These are phyloP conservation scores for Thaleichthys pacificus DNA, from an alignment of 2,797 vertebrate genomes.

Conservation along the genomic window DNA sequence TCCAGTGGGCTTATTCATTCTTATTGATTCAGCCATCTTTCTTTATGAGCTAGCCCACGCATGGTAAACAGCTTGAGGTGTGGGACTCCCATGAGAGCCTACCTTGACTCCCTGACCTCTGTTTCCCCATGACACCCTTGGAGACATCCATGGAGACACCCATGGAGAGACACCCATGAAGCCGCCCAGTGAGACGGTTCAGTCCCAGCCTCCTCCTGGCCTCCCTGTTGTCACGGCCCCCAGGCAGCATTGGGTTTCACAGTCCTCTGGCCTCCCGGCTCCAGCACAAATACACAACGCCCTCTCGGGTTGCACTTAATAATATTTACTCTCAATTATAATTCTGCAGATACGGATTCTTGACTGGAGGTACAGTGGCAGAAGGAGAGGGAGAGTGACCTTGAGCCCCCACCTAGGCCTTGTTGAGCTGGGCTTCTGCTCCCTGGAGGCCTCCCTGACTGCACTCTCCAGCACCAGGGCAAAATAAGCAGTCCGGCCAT, in stretches of 20 bases:
- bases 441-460: conserved; percentile 54
- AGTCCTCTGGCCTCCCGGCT: conserved; percentile 53
- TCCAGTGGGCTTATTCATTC: neutral
- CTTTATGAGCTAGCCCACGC: neutral
- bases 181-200: conserved; percentile 35
- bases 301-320: conserved; percentile 71
- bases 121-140: conserved; percentile 44
- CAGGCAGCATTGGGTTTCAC: conserved; percentile 58
- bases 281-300: conserved; percentile 74
- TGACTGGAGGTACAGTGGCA: conserved; percentile 67
- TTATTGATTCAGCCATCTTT: neutral
- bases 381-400: conserved; percentile 44
- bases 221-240: conserved; percentile 41
- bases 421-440: conserved; percentile 38
- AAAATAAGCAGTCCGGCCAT: conserved; percentile 72
- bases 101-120: conserved; percentile 57
- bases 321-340: conserved; percentile 77
- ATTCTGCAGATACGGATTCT: conserved; percentile 70
- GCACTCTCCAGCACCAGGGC: conserved; percentile 39
- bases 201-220: conserved; percentile 29
- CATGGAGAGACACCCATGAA: conserved; percentile 20
- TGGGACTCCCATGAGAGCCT: conserved; percentile 33
- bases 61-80: conserved; percentile 6
- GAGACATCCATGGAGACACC: conserved; percentile 26
- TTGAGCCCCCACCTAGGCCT: conserved; percentile 43